Percentiles rank a stretch among this genome's conserved stretches.
phyloP scores from a whole-genome alignment of 2,888 invertebrate genomes.

The Candidula unifasciata region DNA sequence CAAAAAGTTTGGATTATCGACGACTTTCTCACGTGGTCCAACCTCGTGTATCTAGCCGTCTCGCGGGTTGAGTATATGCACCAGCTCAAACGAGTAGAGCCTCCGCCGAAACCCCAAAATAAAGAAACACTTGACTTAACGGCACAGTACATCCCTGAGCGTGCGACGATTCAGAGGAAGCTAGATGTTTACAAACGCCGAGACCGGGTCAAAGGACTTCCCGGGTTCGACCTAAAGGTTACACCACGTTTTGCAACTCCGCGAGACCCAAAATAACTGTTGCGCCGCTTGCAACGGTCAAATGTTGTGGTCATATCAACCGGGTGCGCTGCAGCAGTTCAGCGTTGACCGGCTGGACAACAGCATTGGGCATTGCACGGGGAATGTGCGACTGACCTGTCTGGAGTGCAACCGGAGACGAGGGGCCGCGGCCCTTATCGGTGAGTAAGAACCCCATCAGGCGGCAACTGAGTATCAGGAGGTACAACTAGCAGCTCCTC shows the following conservation, averaged over 20 bases:
- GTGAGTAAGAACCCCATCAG: not conserved
- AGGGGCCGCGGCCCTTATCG: no score
- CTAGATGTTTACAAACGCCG: not conserved
- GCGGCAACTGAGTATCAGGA: conserved; percentile 6
- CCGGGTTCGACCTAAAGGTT: not conserved
- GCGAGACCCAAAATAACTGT: not conserved
- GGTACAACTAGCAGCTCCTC: not conserved
- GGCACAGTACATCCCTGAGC: not conserved
- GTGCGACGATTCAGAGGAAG: conserved; percentile 22
- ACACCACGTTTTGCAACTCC: not conserved
- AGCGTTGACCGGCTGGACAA: conserved; percentile 28
- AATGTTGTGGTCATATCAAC: not conserved
- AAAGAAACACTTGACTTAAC: no score
- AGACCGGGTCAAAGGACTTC: not conserved
- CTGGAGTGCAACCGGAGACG: no score
- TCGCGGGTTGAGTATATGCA: conserved; percentile 4
- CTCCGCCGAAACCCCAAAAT: no score
- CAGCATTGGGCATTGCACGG: no score
- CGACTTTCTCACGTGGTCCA: not conserved
- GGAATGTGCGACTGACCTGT: no score
- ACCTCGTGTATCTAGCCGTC: conserved; percentile 3
- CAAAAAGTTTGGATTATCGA: conserved; percentile 16
- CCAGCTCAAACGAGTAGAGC: conserved; percentile 11
- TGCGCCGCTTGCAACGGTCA: not conserved
- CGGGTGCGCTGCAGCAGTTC: not conserved